phyloP scores from a whole-genome alignment of 2,113 vertebrate genomes.

The Choloepus hoffmanni region DNA sequence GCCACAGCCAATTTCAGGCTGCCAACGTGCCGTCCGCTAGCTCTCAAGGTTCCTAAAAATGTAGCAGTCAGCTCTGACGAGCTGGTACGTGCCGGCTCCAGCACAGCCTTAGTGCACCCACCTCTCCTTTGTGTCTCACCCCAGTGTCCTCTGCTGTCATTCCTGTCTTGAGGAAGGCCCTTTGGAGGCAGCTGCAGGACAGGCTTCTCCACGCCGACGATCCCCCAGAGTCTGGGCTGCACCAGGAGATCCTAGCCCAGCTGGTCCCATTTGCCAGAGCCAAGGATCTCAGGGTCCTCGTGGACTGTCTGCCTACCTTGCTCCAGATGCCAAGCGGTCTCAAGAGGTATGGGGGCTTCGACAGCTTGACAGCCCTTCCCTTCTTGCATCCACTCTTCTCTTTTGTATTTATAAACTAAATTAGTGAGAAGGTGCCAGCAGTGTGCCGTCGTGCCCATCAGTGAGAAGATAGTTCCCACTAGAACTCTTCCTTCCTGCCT shows the following conservation, averaged over 20 bases:
- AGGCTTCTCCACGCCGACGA: conserved; percentile 72
- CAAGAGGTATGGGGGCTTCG: conserved; percentile 87
- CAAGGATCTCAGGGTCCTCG: conserved; percentile 83
- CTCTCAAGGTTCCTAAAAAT: background rate
- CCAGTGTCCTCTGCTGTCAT: conserved; percentile 88
- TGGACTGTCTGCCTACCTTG: conserved; percentile 84
- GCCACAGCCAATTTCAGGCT: fast-evolving
- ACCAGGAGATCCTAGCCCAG: conserved; percentile 85
- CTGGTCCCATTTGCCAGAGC: conserved; percentile 87
- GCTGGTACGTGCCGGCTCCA: fast-evolving
- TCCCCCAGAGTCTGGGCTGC: background rate
- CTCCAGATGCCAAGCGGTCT: conserved; percentile 85
- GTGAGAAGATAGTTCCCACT: background rate
- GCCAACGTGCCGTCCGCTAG: too few species aligned
- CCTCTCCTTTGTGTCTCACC: background rate
- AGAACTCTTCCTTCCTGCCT: background rate
- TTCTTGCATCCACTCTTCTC: background rate
- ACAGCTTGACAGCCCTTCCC: fast-evolving
- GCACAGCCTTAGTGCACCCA: fast-evolving
- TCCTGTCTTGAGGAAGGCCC: conserved; percentile 86
- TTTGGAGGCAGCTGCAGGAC: conserved; percentile 87
- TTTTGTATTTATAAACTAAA: background rate
- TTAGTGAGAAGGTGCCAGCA: fast-evolving
- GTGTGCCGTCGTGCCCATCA: fast-evolving
- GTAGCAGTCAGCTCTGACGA: fast-evolving